Evolutionary conservation across 2,888 invertebrate genomes (phyloP).

Genomic region (Perdita meconis): DNA sequence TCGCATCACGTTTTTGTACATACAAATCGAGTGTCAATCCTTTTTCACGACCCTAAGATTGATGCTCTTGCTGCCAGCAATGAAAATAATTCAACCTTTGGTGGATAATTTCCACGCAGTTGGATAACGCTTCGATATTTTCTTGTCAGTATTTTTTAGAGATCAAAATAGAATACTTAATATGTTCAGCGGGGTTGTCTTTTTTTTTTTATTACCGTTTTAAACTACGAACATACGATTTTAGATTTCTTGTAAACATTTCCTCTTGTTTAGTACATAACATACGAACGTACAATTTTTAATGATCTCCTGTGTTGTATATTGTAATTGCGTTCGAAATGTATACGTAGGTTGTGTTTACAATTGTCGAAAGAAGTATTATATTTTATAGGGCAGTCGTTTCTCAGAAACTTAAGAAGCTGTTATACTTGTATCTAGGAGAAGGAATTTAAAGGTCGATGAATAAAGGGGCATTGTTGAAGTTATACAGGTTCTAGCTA

Average conservation of each 20-base stretch:
- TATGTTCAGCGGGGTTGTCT: conserved; percentile 21
- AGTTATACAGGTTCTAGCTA: conserved; percentile 77
- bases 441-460: conserved; percentile 64
- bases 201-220: not conserved
- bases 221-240: conserved; percentile 2
- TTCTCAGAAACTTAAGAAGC: conserved; percentile 64
- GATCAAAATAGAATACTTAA: conserved; percentile 22
- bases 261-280: conserved; percentile 18
- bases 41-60: not conserved
- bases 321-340: conserved; percentile 55
- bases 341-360: conserved; percentile 58
- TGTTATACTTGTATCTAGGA: conserved; percentile 64
- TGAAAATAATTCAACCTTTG: conserved; percentile 53
- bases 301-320: conserved; percentile 64
- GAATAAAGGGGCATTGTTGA: conserved; percentile 82
- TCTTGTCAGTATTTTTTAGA: conserved; percentile 52
- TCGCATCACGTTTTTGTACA: not conserved
- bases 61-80: conserved; percentile 23
- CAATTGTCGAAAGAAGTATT: conserved; percentile 39
- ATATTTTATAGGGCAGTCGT: conserved; percentile 43
- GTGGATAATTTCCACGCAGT: conserved; percentile 43
- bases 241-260: conserved; percentile 23
- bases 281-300: conserved; percentile 56
- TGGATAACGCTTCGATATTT: conserved; percentile 48
- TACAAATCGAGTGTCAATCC: not conserved